Conservation (phyloP, 2,888 invertebrate species). For the Tinea semifulvella region DNA sequence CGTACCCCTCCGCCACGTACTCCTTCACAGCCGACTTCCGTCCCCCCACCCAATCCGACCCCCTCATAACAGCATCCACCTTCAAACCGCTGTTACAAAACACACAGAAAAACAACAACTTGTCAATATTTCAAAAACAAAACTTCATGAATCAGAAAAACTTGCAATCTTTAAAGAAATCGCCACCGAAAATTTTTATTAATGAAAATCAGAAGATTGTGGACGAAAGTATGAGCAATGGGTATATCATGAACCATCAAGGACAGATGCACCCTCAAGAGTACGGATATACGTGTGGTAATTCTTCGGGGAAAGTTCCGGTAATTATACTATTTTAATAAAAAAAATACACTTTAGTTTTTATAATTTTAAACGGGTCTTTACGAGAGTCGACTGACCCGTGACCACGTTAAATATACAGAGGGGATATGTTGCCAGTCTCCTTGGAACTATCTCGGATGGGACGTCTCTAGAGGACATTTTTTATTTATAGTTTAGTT, state of each 20-base stretch:
- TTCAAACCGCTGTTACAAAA: constrained; percentile 66
- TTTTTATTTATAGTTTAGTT: no score
- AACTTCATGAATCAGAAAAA: constrained; percentile 36
- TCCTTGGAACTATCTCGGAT: no score
- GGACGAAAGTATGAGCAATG: constrained; percentile 39
- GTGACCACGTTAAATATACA: no score
- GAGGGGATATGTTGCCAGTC: no score
- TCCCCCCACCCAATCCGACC: constrained; percentile 69
- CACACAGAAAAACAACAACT: constrained; percentile 48
- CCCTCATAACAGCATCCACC: constrained; percentile 62
- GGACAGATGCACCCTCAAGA: constrained; percentile 49
- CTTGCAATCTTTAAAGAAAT: constrained; percentile 48
- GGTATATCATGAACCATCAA: constrained; percentile 47
- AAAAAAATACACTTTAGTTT: no score
- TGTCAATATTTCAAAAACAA: constrained; percentile 53
- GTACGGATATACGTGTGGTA: constrained; percentile 48
- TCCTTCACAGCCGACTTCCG: constrained; percentile 86
- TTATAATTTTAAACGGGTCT: no score
- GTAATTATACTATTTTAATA: no score
- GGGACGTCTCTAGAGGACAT: no score
- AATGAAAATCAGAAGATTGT: constrained; percentile 35
- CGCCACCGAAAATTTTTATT: constrained; percentile 44
- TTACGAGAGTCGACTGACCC: no score
- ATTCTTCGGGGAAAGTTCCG: constrained; percentile 48
- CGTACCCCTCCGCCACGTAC: constrained; percentile 78